These are phyloP conservation scores for Philopedon plagiatum DNA, from an alignment of 2,888 invertebrate genomes.

Conservation along the genomic window DNA sequence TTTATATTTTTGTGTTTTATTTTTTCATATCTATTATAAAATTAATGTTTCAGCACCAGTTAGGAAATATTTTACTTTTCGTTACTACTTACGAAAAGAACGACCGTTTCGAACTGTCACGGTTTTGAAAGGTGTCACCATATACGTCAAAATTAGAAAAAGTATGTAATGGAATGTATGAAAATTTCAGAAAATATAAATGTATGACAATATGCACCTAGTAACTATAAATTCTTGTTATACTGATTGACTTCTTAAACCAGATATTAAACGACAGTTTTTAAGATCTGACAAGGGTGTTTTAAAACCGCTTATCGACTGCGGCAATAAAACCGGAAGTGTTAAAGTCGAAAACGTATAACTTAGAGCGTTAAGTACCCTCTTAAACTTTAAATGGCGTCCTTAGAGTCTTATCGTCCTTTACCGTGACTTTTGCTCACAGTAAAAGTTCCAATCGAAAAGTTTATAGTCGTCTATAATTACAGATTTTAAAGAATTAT, in stretches of 20 bases:
- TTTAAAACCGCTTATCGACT: neutral
- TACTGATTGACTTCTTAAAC: neutral
- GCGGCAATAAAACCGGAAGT: neutral
- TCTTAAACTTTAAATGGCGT: conserved; percentile 2
- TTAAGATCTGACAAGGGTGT: neutral
- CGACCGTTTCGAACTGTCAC: too few relatives aligned
- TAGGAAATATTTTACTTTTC: too few relatives aligned
- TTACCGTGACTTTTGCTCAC: neutral
- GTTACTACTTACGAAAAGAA: too few relatives aligned
- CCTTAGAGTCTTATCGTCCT: neutral
- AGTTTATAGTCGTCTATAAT: neutral
- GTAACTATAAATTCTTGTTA: too few relatives aligned
- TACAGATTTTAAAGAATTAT: neutral
- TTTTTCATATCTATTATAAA: too few relatives aligned
- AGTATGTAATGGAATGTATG: too few relatives aligned
- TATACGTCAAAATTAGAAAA: too few relatives aligned
- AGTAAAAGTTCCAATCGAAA: neutral
- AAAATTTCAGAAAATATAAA: too few relatives aligned
- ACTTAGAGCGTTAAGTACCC: conserved; percentile 4
- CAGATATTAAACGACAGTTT: neutral
- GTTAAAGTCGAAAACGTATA: conserved; percentile 3
- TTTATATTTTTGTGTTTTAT: too few relatives aligned
- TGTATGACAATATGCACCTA: too few relatives aligned
- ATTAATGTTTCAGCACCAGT: too few relatives aligned
- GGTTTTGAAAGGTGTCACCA: too few relatives aligned